Evolutionary conservation across 2,888 invertebrate species (phyloP).

Genomic region (Portevinia maculata): DNA sequence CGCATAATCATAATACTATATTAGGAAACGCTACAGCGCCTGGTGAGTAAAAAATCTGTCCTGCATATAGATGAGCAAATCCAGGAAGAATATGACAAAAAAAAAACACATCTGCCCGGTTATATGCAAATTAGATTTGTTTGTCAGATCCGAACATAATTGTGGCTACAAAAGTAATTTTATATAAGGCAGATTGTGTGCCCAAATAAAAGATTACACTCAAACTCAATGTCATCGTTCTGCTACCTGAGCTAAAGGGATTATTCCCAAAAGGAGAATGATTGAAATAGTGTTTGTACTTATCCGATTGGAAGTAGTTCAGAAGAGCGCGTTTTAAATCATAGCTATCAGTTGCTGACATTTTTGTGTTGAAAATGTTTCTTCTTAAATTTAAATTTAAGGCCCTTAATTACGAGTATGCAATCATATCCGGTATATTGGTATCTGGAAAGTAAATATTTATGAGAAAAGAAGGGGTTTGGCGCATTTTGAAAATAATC

Average conservation of each 20-base stretch:
- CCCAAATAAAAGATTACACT: conserved; percentile 63
- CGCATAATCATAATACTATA: conserved; percentile 62
- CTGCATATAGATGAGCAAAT: conserved; percentile 67
- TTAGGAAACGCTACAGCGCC: conserved; percentile 38
- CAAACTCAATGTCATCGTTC: conserved; percentile 36
- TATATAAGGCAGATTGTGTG: conserved; percentile 53
- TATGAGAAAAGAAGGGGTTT: no score
- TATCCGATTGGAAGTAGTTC: conserved; percentile 11
- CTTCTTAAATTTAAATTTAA: no score
- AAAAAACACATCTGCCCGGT: conserved; percentile 70
- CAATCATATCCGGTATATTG: no score
- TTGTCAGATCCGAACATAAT: conserved; percentile 70
- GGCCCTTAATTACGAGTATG: no score
- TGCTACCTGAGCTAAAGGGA: conserved; percentile 45
- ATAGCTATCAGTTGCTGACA: not conserved
- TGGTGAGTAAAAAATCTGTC: conserved; percentile 45
- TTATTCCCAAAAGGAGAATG: not conserved
- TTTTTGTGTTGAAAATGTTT: not conserved
- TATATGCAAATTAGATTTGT: conserved; percentile 75
- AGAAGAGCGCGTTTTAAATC: not conserved
- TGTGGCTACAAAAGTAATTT: conserved; percentile 74
- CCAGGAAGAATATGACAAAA: conserved; percentile 37
- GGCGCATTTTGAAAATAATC: no score
- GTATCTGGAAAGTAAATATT: no score
- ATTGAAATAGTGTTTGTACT: conserved; percentile 12